Evolutionary conservation across 2,113 vertebrate species (phyloP), one percentile per base, ranked within the genome.

Genomic region (Promerops cafer): DNA sequence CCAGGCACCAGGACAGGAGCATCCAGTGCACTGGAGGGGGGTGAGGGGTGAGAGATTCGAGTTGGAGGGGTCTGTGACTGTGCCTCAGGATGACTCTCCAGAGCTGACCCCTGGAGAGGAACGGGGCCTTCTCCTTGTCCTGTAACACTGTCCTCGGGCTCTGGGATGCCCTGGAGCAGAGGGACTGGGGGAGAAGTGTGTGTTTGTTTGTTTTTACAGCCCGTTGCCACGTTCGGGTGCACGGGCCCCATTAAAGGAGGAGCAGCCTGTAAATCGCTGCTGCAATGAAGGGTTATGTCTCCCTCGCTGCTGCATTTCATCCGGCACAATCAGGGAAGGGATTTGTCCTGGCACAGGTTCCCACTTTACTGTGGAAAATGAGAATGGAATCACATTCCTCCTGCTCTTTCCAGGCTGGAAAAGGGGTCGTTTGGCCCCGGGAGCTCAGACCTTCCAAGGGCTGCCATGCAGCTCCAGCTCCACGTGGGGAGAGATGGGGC

Each of bases 51-150:
- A 20, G 23, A n/a, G 17, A 6, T 10, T 11, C 0, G 0, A 7
- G 18, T 2, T 16, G 45, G 30, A n/a, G 49, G 1, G 15, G 10
- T 4, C 49, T 22, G 13, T 0, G 49, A 3, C 3, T 0, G 1
- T 47, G 21, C 2, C 53, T 19, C 1, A 3, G 35, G 59, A 54
- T 27, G 14, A 9, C 53, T 1, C 30, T 3, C n/a, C 35, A 4
- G 52, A 22, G 26, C 57, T 11, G 33, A 4, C 22, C 35, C 71
- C 1, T 2, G 33, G 2, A 22, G 31, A 23, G 45, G 49, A 39
- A 2, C 1, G 0, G 61, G 35, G 15, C 11, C 26, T 54, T 24
- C 47, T 54, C 50, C 52, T 4, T 0, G 9, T 7, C 23, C 42
- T 4, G 45, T 16, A 2, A 9, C 11, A 3, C 24, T 22, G 21